phyloP scores from a whole-genome alignment of 2,888 invertebrate genomes.

The Drosophila longiperda region DNA sequence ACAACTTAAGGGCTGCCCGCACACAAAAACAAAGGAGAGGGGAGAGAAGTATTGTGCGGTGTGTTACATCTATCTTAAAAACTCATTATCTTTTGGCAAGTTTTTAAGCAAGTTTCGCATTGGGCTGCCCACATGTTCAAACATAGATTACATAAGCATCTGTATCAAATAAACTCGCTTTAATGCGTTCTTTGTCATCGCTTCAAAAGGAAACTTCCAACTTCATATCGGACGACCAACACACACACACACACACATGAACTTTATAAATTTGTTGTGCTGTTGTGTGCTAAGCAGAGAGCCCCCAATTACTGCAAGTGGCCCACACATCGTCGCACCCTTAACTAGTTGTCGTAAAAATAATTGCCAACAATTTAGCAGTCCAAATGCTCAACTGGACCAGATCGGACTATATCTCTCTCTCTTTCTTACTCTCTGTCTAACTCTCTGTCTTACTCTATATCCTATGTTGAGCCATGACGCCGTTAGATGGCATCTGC shows the following conservation, averaged over 20 bases:
- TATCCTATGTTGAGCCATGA: slow-evolving; percentile 36
- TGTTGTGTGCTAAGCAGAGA: slow-evolving; percentile 37
- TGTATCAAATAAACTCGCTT: slow-evolving; percentile 73
- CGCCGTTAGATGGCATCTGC: slow-evolving; percentile 54
- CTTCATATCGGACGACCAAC: slow-evolving; percentile 72
- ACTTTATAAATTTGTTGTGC: slow-evolving; percentile 55
- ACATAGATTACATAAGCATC: slow-evolving; percentile 33
- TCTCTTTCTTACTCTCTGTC: background rate
- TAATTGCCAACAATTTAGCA: slow-evolving; percentile 81
- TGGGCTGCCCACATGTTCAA: slow-evolving; percentile 57
- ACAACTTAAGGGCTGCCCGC: slow-evolving; percentile 24
- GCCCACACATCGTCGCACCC: slow-evolving; percentile 60
- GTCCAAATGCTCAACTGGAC: slow-evolving; percentile 62
- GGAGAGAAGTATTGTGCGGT: background rate
- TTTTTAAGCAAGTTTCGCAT: slow-evolving; percentile 65
- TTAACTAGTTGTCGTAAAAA: slow-evolving; percentile 81
- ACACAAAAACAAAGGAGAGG: slow-evolving; percentile 1
- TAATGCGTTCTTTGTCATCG: slow-evolving; percentile 55
- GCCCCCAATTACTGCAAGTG: slow-evolving; percentile 71
- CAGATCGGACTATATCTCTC: slow-evolving; percentile 12
- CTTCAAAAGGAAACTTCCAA: slow-evolving; percentile 41
- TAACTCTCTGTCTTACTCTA: slow-evolving; percentile 9
- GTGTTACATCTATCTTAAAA: slow-evolving; percentile 72
- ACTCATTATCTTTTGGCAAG: slow-evolving; percentile 78
- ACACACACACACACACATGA: slow-evolving; percentile 44